Percentiles rank a stretch among this genome's conserved stretches.
phyloP scores from a whole-genome alignment of 2,797 vertebrate genomes.

The Pempheris klunzingeri region DNA sequence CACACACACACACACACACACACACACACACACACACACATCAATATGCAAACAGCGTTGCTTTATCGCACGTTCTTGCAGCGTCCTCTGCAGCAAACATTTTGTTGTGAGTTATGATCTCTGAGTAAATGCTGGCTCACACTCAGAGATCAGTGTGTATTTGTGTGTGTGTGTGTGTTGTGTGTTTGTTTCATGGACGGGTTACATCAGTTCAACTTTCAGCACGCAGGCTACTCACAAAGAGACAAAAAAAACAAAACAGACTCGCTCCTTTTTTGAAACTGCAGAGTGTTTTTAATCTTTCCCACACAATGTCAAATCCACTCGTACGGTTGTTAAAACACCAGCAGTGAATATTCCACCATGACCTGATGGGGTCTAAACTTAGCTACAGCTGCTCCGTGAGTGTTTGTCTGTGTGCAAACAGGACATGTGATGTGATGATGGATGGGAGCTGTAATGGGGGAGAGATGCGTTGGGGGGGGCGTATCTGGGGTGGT shows the following conservation, averaged over 20 bases:
- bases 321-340: constrained; percentile 32
- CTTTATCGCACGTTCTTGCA: constrained; percentile 22
- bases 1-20: neutral
- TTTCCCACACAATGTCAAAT: constrained; percentile 50
- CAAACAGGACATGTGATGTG: constrained; percentile 57
- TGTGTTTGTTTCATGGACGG: constrained; percentile 34
- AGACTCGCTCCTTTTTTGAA: constrained; percentile 35
- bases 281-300: constrained; percentile 55
- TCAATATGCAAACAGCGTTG: constrained; percentile 22
- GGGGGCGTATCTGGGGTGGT: neutral
- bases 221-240: constrained; percentile 8
- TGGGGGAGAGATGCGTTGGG: neutral
- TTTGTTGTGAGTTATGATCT: constrained; percentile 50
- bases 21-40: neutral
- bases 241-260: neutral
- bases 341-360: constrained; percentile 48
- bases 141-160: constrained; percentile 18
- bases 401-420: constrained; percentile 51
- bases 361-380: constrained; percentile 67
- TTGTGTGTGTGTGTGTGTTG: constrained; percentile 14
- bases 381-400: constrained; percentile 82
- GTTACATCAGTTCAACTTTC: constrained; percentile 40
- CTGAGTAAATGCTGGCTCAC: constrained; percentile 47
- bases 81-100: neutral
- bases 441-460: constrained; percentile 51